Evolutionary conservation across 2,888 invertebrate genomes (phyloP), one percentile per base, ranked within the genome.

Genomic region (Harpalus rufipes): DNA sequence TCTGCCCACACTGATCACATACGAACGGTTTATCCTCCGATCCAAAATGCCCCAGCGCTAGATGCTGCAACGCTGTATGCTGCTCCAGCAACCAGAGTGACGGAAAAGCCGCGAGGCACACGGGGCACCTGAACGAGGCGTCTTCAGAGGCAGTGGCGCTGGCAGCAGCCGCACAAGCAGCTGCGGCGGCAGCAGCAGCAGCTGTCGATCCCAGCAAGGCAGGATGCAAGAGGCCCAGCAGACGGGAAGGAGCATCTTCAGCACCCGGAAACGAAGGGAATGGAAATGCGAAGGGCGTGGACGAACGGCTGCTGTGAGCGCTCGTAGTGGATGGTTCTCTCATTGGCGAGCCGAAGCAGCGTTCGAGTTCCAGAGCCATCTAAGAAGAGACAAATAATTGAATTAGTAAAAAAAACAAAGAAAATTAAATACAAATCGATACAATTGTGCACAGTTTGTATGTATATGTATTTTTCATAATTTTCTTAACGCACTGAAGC

Each of bases 1-100:
- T 96, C 89, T 97, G 97, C 5, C 97, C 97, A 90, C 97, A 97
- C 90, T 97, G 97, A 89, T 97, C 97, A 91, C 97, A 97, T 61
- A 97, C 96, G 91, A 97, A 97, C 12, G 97, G 97, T 89, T 97
- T 97, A 90, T 97, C 97, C 89, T 96, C 95, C 25, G 90, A 88
- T 56, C 68, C 79, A 68, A 85, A 85, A 21, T 85, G 85, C 74
- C 88, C 88, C 7, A 90, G 89, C 89, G 93, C 88, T 85, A 96
- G 95, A 91, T 97, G 97, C 89, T 97, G 97, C 18, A 97, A 91
- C 0, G 96, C 95, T 0, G 96, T 96, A 90, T 97, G 97, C 87
- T 96, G 96, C 90, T 97, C 97, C 80, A 97, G 92, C 51, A 97
- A 93, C 96, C 96, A 96, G n/a, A 96, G 93, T 63, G 96, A 96